A percentile compares a stretch with the other conserved stretches of the same genome.
Evolutionary conservation across 2,113 vertebrate species (phyloP).

Genomic region (Capreolus pygargus): DNA sequence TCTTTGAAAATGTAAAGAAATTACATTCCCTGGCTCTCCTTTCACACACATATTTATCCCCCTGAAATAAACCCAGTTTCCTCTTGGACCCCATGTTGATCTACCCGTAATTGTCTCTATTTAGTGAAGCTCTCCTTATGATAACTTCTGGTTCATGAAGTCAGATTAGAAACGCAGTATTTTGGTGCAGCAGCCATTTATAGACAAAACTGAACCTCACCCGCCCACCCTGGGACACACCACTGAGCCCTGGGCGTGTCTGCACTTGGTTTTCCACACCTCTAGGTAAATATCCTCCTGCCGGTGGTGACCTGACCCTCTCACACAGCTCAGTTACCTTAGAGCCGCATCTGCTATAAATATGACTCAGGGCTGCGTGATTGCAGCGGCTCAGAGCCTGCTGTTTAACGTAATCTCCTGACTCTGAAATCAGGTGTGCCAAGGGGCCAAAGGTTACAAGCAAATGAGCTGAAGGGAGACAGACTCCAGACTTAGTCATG

Average conservation of each 20-base stretch:
- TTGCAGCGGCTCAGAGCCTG: neutral
- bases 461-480: neutral
- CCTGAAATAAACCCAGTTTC: neutral
- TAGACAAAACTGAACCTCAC: neutral
- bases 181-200: neutral
- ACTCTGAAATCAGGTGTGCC: slow-evolving; percentile 42
- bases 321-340: neutral
- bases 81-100: neutral
- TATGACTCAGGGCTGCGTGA: slow-evolving; percentile 16
- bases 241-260: rapidly evolving
- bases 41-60: neutral
- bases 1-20: neutral
- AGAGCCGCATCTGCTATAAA: neutral
- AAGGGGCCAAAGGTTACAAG: slow-evolving; percentile 40
- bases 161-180: neutral
- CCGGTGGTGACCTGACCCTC: neutral
- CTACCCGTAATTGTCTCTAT: neutral
- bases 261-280: neutral
- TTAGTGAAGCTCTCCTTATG: neutral
- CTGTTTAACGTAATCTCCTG: neutral
- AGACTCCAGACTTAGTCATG: neutral
- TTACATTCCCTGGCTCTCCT: neutral
- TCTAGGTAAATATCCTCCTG: neutral
- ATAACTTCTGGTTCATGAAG: neutral
- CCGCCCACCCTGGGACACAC: neutral